Evolutionary conservation across 2,797 vertebrate species (phyloP).

Genomic region (Eurystomus glaucurus): DNA sequence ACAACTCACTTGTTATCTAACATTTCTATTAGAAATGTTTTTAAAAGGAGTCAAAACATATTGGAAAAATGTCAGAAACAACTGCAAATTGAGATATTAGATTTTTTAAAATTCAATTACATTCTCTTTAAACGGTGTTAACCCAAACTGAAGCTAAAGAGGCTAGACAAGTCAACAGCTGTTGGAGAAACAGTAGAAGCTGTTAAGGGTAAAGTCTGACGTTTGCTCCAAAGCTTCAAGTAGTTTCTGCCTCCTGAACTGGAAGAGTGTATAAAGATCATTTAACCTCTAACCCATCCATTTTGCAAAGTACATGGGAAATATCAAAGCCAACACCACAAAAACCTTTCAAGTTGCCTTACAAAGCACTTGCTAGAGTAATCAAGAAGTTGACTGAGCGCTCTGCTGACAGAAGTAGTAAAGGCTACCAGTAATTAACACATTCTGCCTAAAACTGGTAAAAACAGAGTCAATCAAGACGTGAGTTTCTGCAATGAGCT

Average conservation of each 20-base stretch:
- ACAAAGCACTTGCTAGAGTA: not conserved
- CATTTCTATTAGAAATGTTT: not conserved
- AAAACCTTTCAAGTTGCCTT: not conserved
- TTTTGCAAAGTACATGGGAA: not conserved
- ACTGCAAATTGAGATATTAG: not conserved
- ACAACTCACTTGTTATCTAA: not conserved
- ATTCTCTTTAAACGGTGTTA: not conserved
- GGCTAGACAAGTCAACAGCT: not conserved
- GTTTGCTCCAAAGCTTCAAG: not conserved
- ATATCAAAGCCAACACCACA: not conserved
- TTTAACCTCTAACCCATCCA: not conserved
- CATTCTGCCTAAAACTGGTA: not conserved
- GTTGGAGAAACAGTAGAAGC: not conserved
- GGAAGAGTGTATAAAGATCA: not conserved
- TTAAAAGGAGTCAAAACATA: not conserved
- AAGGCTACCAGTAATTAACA: not conserved
- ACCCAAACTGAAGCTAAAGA: not conserved
- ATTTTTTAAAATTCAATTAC: fast-evolving
- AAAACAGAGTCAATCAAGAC: not conserved
- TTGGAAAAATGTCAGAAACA: not conserved
- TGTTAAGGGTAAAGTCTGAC: not conserved
- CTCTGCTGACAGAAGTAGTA: not conserved
- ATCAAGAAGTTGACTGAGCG: not conserved
- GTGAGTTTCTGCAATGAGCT: not conserved
- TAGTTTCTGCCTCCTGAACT: not conserved